A percentile compares a stretch with the other conserved stretches of the same genome.
Evolutionary conservation across 2,113 vertebrate genomes (phyloP).

Genomic region (Triplophysa siluroides): DNA sequence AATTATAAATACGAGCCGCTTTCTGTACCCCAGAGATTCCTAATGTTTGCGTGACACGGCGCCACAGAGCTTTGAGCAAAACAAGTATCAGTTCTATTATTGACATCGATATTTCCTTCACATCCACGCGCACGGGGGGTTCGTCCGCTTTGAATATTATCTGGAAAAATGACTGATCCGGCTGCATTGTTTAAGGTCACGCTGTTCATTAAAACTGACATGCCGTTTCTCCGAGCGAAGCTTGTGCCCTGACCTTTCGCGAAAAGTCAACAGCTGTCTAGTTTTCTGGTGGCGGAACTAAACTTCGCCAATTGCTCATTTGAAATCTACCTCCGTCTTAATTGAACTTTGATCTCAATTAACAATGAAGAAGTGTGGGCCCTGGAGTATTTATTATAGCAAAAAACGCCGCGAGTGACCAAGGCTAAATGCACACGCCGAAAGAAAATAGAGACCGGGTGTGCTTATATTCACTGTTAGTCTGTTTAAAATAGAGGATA

Average conservation of each 20-base stretch:
- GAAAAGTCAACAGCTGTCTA: constrained; percentile 66
- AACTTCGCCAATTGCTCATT: constrained; percentile 48
- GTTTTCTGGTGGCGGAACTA: constrained; percentile 56
- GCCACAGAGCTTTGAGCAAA: constrained; percentile 10
- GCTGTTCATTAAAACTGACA: constrained; percentile 75
- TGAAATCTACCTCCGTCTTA: constrained; percentile 51
- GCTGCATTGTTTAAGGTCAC: constrained; percentile 75
- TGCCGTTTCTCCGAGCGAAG: constrained; percentile 62
- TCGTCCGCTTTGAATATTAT: constrained; percentile 59
- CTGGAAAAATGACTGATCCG: constrained; percentile 62
- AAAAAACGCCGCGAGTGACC: background rate
- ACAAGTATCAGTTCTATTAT: constrained; percentile 15
- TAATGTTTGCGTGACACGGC: constrained; percentile 5
- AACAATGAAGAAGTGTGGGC: constrained; percentile 29
- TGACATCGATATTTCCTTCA: constrained; percentile 10
- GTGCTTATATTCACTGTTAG: background rate
- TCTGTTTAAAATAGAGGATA: too few species aligned
- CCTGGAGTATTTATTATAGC: background rate
- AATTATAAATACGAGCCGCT: constrained; percentile 12
- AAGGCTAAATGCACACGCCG: background rate
- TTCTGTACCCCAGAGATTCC: background rate
- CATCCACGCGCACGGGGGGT: constrained; percentile 32
- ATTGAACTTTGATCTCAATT: constrained; percentile 67
- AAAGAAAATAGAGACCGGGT: background rate
- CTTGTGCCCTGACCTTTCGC: constrained; percentile 69